Conservation (phyloP, 2,888 invertebrate genomes). For the Pocota personata region DNA sequence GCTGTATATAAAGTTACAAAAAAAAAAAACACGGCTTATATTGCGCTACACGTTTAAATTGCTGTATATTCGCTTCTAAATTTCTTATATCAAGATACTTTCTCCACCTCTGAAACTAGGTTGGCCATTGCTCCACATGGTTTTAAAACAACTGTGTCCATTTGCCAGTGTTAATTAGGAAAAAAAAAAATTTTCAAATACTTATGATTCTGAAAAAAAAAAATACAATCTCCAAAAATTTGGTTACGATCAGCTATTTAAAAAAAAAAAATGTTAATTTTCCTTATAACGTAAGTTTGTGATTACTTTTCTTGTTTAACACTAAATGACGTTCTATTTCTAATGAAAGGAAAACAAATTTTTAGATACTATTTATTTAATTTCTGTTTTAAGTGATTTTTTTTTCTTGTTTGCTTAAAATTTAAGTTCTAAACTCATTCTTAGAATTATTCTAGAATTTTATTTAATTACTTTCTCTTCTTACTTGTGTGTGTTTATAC, state of each 20-base stretch:
- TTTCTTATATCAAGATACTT: too few species aligned
- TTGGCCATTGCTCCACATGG: background rate
- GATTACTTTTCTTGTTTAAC: slow-evolving; percentile 19
- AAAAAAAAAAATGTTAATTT: background rate
- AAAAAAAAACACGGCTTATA: too few species aligned
- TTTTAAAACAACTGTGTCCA: background rate
- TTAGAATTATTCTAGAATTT: slow-evolving; percentile 48
- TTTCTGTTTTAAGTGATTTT: slow-evolving; percentile 39
- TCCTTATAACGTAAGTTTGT: slow-evolving; percentile 35
- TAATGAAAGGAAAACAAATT: slow-evolving; percentile 33
- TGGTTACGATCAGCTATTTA: background rate
- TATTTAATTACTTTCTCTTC: slow-evolving; percentile 50
- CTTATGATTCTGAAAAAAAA: background rate
- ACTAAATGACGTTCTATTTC: slow-evolving; percentile 14
- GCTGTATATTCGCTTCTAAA: too few species aligned
- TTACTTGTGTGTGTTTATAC: slow-evolving; percentile 38
- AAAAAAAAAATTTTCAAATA: slow-evolving; percentile 1
- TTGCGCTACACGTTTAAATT: too few species aligned
- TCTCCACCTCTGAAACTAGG: background rate
- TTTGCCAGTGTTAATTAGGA: background rate
- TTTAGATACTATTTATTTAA: slow-evolving; percentile 1
- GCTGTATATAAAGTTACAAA: too few species aligned
- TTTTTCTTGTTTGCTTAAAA: slow-evolving; percentile 22
- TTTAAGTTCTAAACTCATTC: slow-evolving; percentile 54
- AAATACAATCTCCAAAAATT: background rate